Evolutionary conservation across 1,140 invertebrate genomes (phyloP).

Genomic region (Calliphora vicina): DNA sequence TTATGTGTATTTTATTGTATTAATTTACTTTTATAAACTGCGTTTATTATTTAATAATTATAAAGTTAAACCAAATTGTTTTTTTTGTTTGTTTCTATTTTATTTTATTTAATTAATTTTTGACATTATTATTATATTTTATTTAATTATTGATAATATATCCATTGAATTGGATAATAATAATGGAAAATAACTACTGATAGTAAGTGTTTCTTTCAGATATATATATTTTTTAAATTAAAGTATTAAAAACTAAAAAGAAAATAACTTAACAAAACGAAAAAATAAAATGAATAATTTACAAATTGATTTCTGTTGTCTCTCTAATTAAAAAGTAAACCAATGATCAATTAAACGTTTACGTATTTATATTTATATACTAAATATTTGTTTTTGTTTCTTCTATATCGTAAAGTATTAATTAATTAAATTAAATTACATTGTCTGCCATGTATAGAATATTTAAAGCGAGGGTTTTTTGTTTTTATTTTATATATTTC

Average conservation of each 20-base stretch:
- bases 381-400: constrained; percentile 14
- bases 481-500: too few species aligned
- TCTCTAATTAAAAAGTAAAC: not conserved
- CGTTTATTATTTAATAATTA: constrained; percentile 15
- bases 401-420: not conserved
- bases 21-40: not conserved
- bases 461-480: not conserved
- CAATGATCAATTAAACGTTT: constrained; percentile 1
- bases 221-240: too few species aligned
- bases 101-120: not conserved
- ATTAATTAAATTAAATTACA: not conserved
- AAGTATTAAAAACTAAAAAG: not conserved
- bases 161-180: constrained; percentile 26
- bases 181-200: constrained; percentile 7
- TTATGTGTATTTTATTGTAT: too few species aligned
- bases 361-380: not conserved
- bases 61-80: not conserved
- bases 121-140: not conserved
- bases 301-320: constrained; percentile 11
- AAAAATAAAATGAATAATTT: constrained; percentile 22
- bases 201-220: not conserved
- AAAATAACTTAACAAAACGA: constrained; percentile 27
- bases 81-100: constrained; percentile 8
- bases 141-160: not conserved
- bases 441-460: not conserved